These are phyloP conservation scores for Rhinopithecus roxellana DNA, from an alignment of 2,113 vertebrate genomes.

Conservation along the genomic window DNA sequence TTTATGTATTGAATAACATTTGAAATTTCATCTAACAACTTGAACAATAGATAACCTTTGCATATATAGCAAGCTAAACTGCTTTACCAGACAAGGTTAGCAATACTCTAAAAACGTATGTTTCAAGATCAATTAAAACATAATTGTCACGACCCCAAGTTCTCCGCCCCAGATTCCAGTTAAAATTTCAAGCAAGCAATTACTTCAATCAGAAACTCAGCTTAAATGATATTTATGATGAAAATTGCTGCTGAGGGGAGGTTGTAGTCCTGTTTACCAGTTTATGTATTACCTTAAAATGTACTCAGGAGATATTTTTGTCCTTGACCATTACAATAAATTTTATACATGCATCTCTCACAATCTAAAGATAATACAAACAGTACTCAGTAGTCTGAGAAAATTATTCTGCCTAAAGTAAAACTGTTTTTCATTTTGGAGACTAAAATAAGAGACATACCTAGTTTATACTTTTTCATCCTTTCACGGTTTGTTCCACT, in stretches of 20 bases:
- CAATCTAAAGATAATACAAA: not conserved
- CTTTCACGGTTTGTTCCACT: not conserved
- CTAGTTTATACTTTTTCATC: not conserved
- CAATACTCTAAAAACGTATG: not conserved
- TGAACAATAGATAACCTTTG: not conserved
- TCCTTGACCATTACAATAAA: not conserved
- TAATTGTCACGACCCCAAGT: not conserved
- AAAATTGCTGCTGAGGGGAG: not conserved
- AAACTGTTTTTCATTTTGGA: not conserved
- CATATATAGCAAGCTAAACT: not conserved
- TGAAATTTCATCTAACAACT: not conserved
- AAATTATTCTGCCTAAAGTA: conserved; percentile 6
- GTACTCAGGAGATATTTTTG: not conserved
- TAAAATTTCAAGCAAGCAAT: conserved; percentile 2
- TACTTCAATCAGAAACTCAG: not conserved
- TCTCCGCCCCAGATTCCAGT: not conserved
- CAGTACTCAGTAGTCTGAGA: not conserved
- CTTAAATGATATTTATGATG: not conserved
- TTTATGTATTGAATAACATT: not conserved
- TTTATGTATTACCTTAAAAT: not conserved
- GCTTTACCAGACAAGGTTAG: not conserved
- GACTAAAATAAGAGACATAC: not conserved
- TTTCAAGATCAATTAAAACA: not conserved
- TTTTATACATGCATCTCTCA: not conserved
- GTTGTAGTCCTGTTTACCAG: not conserved